Percentiles rank a stretch among this genome's conserved stretches.
Evolutionary conservation across 2,113 vertebrate genomes (phyloP).

Genomic region (Menura novaehollandiae): DNA sequence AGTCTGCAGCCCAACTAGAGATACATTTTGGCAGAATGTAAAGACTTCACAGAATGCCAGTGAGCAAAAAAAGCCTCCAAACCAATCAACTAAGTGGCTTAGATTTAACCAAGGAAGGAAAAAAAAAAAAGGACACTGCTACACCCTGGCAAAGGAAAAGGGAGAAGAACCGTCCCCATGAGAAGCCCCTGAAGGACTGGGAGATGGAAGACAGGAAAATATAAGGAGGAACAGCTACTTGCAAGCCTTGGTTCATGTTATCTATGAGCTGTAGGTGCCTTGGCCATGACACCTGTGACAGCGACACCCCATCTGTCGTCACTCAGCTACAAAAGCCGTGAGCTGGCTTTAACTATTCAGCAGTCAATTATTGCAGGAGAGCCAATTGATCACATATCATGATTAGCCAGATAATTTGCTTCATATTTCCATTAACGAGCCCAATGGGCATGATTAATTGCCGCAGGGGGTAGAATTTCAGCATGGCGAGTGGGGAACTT

Average conservation of each 20-base stretch:
- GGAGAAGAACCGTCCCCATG: background rate
- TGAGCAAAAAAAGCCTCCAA: background rate
- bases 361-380: slow-evolving; percentile 14
- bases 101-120: background rate
- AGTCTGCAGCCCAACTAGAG: background rate
- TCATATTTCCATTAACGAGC: slow-evolving; percentile 39
- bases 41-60: background rate
- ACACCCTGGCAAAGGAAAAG: background rate
- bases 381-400: slow-evolving; percentile 14
- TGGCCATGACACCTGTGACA: background rate
- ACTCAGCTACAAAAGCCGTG: background rate
- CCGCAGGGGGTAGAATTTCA: slow-evolving; percentile 20
- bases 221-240: background rate
- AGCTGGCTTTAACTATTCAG: background rate
- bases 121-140: background rate
- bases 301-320: background rate
- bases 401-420: slow-evolving; percentile 44
- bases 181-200: background rate
- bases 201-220: background rate
- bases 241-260: rapidly evolving
- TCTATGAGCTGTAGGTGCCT: background rate
- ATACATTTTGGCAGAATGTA: background rate
- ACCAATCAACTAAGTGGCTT: background rate
- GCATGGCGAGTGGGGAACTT: background rate
- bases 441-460: slow-evolving; percentile 45